phyloP scores from a whole-genome alignment of 1,140 invertebrate genomes.

The Dryas iulia region DNA sequence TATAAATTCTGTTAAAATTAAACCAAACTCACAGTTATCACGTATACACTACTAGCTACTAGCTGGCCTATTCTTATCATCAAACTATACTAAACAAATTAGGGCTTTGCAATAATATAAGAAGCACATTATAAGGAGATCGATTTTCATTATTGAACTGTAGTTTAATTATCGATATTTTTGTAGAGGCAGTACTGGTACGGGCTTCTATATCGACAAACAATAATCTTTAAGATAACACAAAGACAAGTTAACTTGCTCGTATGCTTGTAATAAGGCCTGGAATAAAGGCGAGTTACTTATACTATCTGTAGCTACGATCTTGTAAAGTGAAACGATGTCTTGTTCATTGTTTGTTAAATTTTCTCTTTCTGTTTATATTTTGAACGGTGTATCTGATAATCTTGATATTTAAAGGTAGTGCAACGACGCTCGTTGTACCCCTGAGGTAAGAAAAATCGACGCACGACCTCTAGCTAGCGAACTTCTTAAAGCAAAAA shows the following conservation, averaged over 20 bases:
- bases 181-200: slow-evolving; percentile 26
- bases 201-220: slow-evolving; percentile 58
- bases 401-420: slow-evolving; percentile 4
- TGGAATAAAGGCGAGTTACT: slow-evolving; percentile 62
- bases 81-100: too few relatives aligned
- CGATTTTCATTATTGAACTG: slow-evolving; percentile 34
- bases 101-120: too few relatives aligned
- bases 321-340: slow-evolving; percentile 77
- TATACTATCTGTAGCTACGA: slow-evolving; percentile 58
- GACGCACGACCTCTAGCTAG: background rate
- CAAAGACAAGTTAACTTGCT: slow-evolving; percentile 73
- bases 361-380: slow-evolving; percentile 35
- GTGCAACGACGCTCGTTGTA: background rate
- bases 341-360: slow-evolving; percentile 56
- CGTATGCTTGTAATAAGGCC: slow-evolving; percentile 66
- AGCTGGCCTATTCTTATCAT: too few relatives aligned
- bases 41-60: too few relatives aligned
- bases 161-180: slow-evolving; percentile 33
- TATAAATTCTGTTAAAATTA: too few relatives aligned
- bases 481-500: background rate
- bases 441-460: background rate
- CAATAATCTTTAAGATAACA: slow-evolving; percentile 74
- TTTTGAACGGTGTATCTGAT: slow-evolving; percentile 6
- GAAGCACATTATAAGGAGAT: background rate
- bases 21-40: too few relatives aligned